Base-by-base conservation (phyloP, 2,888 invertebrate genomes). In the Lathronympha strigana region DNA sequence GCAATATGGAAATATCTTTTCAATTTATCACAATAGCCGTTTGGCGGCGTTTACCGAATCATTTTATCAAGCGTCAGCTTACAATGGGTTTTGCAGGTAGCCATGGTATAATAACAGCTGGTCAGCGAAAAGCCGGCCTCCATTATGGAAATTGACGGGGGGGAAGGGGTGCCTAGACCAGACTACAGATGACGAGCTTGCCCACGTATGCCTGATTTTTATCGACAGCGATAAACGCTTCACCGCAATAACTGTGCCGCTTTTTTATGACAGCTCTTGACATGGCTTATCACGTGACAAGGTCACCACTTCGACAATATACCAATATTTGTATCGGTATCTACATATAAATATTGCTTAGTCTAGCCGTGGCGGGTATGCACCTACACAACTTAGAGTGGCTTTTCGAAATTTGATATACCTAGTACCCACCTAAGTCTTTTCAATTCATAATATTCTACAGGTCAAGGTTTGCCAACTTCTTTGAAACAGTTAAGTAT, bases 81-180 rank as follows among this genome's bases (percentile, higher is more conserved):
- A 68, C 71, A 71, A 73, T 71, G 63, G 68, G 68, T 61, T 72
- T 67, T 66, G 61, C 64, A 68, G 70, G 68, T 68, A 67, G 60
- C 53, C 43, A 53, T 63, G 61, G 71, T 70, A 72, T 77, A 75
- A 82, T 81, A 82, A 77, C 83, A 83, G 79, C 76, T 80, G 84
- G 84, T 79, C 82, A 84, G 80, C 81, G 80, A 76, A 83, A 76
- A 76, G 72, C 79, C 81, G 76, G 71, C 77, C 71, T 82, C 83
- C 83, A 86, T 87, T 86, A 87, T 86, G 85, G 80, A 86, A 84
- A 86, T 86, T 85, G 86, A 80, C 81, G 82, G 79, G 82, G 64
- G 71, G 63, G 72, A 68, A 67, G 57, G 70, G 71, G 72, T 68
- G 66, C 36, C 66, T 66, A 66, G 60, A 61, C 60, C 70, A 76